Evolutionary conservation across 23 tunicate species (phyloP), one percentile per base, ranked within the genome.

Genomic region (Phallusia fumigata): DNA sequence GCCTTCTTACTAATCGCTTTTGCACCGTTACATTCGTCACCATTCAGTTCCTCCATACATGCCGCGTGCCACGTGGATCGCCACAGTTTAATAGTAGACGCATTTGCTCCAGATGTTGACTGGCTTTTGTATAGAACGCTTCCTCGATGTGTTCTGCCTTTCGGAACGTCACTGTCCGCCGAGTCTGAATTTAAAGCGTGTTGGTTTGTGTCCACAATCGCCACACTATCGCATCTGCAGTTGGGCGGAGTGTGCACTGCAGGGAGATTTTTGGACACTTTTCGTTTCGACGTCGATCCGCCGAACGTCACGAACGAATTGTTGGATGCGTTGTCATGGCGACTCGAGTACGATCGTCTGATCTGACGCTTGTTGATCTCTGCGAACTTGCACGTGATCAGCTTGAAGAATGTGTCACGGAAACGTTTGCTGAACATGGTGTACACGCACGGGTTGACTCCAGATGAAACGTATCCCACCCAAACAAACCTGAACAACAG

Each of bases 381-480:
- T 50, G 78, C n/a, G 65, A n/a, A 53, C 65, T 80, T 79, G 36
- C 89, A 36, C 76, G 73, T 36, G 49, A 93, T 21, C 8, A 93
- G 40, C 72, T 85, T 78, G 53, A 53, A n/a, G 85, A 93, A 93
- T 0, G 98, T 93, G 44, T 80, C 65, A 0, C 98, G 90, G 65
- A 93, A 93, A 31, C 84, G 84, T 8, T 89, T 89, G 82, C 98
- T 93, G 83, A 93, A 93, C 84, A 93, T 36, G 35, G 98, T 93
- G 84, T 93, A 93, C 21, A 93, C 93, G 86, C 90, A 85, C 75
- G 98, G 98, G 87, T 93, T 93, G 35, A 93, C 90, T 28, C 98
- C 98, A 0, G 98, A 93, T 35, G 98, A 93, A 6, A 93, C 90
- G 81, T 93, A 93, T 36, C 98, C 98, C 36, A 93, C 90, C 98